A percentile compares a stretch with the other conserved stretches of the same genome.
These are phyloP conservation scores for Phymorhynchus buccinoides DNA, from an alignment of 1,140 invertebrate genomes.

Conservation along the genomic window DNA sequence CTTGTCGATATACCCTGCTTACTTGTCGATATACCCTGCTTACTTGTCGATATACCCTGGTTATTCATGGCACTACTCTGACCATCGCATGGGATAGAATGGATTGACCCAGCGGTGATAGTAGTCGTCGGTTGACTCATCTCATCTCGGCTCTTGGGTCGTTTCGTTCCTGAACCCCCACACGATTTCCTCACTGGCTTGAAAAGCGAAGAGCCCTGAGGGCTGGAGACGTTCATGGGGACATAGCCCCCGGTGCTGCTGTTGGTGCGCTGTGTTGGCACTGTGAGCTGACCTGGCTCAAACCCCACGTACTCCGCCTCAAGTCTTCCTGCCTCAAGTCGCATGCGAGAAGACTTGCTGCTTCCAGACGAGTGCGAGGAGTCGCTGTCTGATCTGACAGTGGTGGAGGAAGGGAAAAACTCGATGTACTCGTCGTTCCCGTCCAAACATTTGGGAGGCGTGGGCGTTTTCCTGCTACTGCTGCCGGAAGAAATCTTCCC, in stretches of 20 bases:
- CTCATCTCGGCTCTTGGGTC: slow-evolving; percentile 29
- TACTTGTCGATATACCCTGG: too few relatives aligned
- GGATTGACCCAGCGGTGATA: neutral
- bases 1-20: too few relatives aligned
- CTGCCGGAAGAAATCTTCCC: neutral
- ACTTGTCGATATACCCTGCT: too few relatives aligned
- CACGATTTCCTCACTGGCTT: slow-evolving; percentile 21
- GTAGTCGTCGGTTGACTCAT: neutral
- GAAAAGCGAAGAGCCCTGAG: neutral
- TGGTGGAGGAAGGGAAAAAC: slow-evolving; percentile 33
- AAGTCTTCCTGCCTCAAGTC: neutral
- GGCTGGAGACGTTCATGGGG: neutral
- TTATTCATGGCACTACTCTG: too few relatives aligned
- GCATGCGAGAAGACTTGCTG: neutral
- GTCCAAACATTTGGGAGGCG: slow-evolving; percentile 28
- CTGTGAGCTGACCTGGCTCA: slow-evolving; percentile 29
- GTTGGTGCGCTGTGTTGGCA: neutral
- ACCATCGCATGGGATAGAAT: too few relatives aligned
- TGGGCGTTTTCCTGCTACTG: slow-evolving; percentile 27
- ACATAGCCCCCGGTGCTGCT: slow-evolving; percentile 3
- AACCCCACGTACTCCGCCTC: slow-evolving; percentile 43
- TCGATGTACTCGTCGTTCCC: slow-evolving; percentile 49
- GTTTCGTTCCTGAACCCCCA: neutral
- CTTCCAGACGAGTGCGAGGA: slow-evolving; percentile 16
- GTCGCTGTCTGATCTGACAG: slow-evolving; percentile 4